A percentile compares a stretch with the other conserved stretches of the same genome.
These are phyloP conservation scores for Sisyra terminalis DNA, from an alignment of 2,888 invertebrate species.

Conservation along the genomic window DNA sequence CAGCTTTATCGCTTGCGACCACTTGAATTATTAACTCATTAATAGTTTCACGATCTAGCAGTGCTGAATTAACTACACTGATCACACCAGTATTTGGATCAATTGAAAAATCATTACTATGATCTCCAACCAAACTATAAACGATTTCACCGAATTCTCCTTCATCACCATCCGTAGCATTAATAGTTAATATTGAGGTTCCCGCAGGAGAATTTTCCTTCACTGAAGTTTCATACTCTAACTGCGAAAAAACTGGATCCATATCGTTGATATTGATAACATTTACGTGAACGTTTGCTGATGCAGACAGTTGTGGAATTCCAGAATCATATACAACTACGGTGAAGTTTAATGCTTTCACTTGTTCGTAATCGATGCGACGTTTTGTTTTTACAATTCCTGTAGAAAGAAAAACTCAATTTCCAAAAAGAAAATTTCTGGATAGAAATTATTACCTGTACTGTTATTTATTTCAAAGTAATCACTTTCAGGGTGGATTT, in stretches of 20 bases:
- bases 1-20: constrained; percentile 66
- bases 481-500: constrained; percentile 49
- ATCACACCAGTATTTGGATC: constrained; percentile 57
- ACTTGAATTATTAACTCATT: constrained; percentile 59
- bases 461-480: constrained; percentile 69
- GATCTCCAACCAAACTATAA: constrained; percentile 62
- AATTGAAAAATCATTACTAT: constrained; percentile 55
- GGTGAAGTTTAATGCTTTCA: constrained; percentile 59
- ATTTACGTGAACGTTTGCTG: constrained; percentile 59
- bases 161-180: constrained; percentile 62
- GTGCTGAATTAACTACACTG: constrained; percentile 49
- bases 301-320: constrained; percentile 62
- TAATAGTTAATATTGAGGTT: constrained; percentile 53
- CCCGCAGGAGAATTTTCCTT: constrained; percentile 61
- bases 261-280: constrained; percentile 79
- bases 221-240: constrained; percentile 51
- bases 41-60: constrained; percentile 61
- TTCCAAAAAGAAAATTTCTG: not conserved
- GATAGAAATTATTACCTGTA: constrained; percentile 37
- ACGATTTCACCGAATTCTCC: constrained; percentile 61
- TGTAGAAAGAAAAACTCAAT: constrained; percentile 17
- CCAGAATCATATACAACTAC: constrained; percentile 76
- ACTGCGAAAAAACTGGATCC: constrained; percentile 56
- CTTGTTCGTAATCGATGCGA: constrained; percentile 69
- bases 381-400: constrained; percentile 61